Percentiles rank a stretch among this genome's conserved stretches.
Conservation (phyloP, 2,113 vertebrate genomes). For the Prunella fulvescens region DNA sequence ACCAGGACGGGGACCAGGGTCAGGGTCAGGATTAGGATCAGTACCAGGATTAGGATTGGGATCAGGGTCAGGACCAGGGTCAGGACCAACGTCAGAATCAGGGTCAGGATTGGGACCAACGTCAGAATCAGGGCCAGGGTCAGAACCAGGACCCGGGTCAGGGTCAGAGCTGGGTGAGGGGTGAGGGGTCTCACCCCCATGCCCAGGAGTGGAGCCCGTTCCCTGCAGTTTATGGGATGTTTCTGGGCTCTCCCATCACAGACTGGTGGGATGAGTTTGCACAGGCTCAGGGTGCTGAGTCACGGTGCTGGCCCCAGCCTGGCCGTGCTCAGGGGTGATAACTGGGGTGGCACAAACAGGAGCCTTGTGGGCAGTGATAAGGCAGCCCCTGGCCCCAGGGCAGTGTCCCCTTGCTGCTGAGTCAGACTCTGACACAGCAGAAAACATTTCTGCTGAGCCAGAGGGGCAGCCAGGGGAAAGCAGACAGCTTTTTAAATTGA, state of each 20-base stretch:
- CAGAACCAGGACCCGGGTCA: no score
- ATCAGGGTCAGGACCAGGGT: no score
- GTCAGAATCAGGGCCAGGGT: not conserved
- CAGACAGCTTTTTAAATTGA: not conserved
- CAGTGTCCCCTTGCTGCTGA: not conserved
- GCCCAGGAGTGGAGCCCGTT: accelerated
- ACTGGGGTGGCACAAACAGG: not conserved
- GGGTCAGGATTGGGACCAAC: not conserved
- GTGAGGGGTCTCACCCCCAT: not conserved
- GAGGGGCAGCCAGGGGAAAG: not conserved
- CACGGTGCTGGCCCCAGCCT: not conserved
- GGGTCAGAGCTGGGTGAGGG: no score
- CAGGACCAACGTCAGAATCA: no score
- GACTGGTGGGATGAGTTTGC: accelerated
- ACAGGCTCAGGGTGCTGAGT: not conserved
- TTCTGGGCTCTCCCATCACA: not conserved
- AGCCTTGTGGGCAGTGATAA: not conserved
- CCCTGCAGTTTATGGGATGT: not conserved
- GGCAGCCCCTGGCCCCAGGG: not conserved
- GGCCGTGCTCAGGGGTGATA: not conserved
- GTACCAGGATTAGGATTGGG: no score
- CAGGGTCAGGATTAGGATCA: not conserved
- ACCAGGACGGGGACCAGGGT: no score
- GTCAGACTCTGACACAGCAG: conserved; percentile 39
- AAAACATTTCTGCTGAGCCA: conserved; percentile 34